Conservation (phyloP, 2,113 vertebrate genomes). For the Eubucco bourcierii region DNA sequence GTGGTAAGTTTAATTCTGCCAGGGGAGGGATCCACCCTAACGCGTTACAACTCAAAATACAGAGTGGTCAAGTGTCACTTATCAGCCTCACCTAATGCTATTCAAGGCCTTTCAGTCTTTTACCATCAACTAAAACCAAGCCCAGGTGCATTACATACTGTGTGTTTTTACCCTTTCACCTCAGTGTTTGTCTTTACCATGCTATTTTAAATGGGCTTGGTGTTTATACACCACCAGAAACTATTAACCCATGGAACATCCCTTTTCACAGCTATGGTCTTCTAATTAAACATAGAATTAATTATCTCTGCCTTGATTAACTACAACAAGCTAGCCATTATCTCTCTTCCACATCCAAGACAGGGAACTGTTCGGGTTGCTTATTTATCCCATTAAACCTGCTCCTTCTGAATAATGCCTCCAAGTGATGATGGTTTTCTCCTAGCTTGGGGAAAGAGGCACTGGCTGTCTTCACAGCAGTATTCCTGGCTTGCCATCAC, state of each 20-base stretch:
- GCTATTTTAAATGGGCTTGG: background rate
- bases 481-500: background rate
- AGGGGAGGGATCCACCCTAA: too few species aligned
- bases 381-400: background rate
- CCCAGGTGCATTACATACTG: background rate
- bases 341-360: background rate
- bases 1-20: too few species aligned
- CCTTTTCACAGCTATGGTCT: background rate
- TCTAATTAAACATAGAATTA: background rate
- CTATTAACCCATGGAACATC: background rate
- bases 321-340: background rate
- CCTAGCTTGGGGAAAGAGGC: background rate
- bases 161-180: background rate
- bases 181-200: background rate
- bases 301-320: background rate
- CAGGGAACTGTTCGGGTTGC: background rate
- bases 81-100: background rate
- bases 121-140: background rate
- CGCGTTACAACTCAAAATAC: background rate
- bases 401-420: background rate
- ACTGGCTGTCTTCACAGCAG: background rate
- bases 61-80: background rate
- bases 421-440: background rate
- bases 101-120: background rate
- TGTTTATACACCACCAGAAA: background rate